Percentiles rank a stretch among this genome's conserved stretches.
phyloP scores from a whole-genome alignment of 1,140 invertebrate species.

The Brachionus asplanchnoidis region DNA sequence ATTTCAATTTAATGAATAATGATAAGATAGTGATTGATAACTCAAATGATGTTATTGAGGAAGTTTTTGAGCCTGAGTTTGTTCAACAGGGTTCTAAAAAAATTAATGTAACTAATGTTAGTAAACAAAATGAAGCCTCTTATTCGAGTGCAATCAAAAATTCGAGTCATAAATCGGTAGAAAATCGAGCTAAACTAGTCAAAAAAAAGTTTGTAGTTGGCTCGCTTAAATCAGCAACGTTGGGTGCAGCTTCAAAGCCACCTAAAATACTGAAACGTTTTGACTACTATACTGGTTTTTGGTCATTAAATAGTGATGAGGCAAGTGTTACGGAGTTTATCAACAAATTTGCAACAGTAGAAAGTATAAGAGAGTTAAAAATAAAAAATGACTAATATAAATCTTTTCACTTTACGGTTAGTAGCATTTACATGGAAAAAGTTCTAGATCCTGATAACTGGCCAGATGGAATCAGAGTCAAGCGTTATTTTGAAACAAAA shows the following conservation, averaged over 20 bases:
- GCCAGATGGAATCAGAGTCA: conserved; percentile 7
- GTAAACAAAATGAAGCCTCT: background rate
- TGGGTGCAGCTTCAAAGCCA: background rate
- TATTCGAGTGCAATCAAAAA: background rate
- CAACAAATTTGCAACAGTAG: background rate
- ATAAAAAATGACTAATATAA: background rate
- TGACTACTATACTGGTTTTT: conserved; percentile 14
- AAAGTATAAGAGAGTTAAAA: background rate
- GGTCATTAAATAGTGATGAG: conserved; percentile 20
- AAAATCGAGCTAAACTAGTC: background rate
- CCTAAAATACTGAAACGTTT: background rate
- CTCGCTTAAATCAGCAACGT: background rate
- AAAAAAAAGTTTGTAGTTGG: background rate
- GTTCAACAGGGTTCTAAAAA: background rate
- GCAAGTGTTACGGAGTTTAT: background rate
- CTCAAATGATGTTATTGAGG: background rate
- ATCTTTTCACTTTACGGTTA: conserved; percentile 7
- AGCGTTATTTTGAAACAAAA: background rate
- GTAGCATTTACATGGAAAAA: background rate
- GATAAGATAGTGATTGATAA: background rate
- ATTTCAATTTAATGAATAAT: background rate
- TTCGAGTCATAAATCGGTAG: background rate
- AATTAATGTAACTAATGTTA: background rate
- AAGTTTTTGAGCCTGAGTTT: background rate
- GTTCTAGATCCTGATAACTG: background rate